These are phyloP conservation scores for Dissostichus mawsoni DNA, from an alignment of 2,113 vertebrate species.

Conservation along the genomic window DNA sequence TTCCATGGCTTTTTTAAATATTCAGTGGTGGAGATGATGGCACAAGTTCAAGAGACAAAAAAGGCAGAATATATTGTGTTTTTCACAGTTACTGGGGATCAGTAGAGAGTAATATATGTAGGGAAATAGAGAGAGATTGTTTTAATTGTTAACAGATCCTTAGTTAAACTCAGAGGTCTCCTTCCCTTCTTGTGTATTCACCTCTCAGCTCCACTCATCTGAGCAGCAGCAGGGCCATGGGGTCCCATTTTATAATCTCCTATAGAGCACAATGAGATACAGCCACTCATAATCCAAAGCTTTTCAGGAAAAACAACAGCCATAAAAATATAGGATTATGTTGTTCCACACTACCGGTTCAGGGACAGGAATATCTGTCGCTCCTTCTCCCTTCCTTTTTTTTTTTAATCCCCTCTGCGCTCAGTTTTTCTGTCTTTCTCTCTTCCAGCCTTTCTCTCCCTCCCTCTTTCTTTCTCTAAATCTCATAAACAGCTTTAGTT, in stretches of 20 bases:
- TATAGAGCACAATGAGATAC: conserved; percentile 56
- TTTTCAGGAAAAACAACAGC: conserved; percentile 75
- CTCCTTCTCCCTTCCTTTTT: conserved; percentile 65
- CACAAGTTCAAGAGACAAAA: conserved; percentile 14
- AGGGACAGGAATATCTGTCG: conserved; percentile 61
- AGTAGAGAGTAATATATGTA: not conserved
- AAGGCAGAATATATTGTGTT: not conserved
- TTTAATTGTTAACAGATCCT: not conserved
- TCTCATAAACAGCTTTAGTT: conserved; percentile 77
- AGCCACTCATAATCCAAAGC: conserved; percentile 72
- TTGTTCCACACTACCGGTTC: conserved; percentile 70
- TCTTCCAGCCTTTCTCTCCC: conserved; percentile 9
- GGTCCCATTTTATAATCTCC: conserved; percentile 62
- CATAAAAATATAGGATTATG: conserved; percentile 82
- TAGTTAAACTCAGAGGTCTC: not conserved
- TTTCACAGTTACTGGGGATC: not conserved
- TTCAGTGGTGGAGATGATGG: conserved; percentile 59
- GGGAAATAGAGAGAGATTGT: not conserved
- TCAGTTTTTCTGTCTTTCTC: conserved; percentile 42
- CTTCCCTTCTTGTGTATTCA: not conserved
- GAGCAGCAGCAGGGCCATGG: conserved; percentile 58
- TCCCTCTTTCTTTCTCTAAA: conserved; percentile 59
- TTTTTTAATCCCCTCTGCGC: conserved; percentile 70
- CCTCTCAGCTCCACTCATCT: conserved; percentile 37
- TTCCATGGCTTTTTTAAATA: conserved; percentile 67